Base-by-base conservation (phyloP, 2,888 invertebrate genomes). In the Leptinotarsa rubiginosa region DNA sequence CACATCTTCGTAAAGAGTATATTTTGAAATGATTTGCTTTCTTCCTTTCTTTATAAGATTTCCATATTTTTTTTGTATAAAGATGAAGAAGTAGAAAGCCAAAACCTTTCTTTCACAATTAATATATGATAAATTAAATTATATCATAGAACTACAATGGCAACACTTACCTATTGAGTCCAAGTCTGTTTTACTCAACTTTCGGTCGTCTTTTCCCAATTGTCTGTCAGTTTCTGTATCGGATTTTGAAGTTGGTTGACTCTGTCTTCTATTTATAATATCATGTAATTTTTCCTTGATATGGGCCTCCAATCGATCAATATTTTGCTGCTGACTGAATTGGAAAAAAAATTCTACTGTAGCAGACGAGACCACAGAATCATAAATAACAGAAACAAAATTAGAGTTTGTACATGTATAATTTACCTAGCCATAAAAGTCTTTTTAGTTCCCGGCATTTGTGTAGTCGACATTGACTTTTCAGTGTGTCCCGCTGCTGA, bases 221-320 rank as follows among this genome's bases (percentile, higher is more conserved):
- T 86, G 86, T 67, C 85, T 82, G 47, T 86, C 86, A 64, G 81
- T 83, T 79, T 85, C 85, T 1, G 85, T 83, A 70, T 85, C 85
- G 3, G 85, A 84, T 75, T 85, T 85, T 0, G 85, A 83, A 47
- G 82, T 77, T 16, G 79, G 79, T 72, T 84, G 84, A 66, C 85
- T 86, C 72, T 86, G 86, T 47, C 87, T 81, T 47, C 88, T 80
- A 73, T 84, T 86, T 77, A 88, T 86, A 31, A 88, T 87, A 69
- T 88, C 88, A 76, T 88, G 88, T 16, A 88, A 82, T 81, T 89
- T 89, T 76, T 89, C 89, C 74, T 88, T 87, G 16, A 89, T 86
- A 74, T 89, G 88, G 0, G 86, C 85, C 77, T 89, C 89, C 49
- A 89, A 82, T 47, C 87, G 85, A 62, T 88, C 88, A 56, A 87